These are phyloP conservation scores for Antechinus stuartii DNA, from an alignment of 2,113 vertebrate genomes.

Conservation along the genomic window DNA sequence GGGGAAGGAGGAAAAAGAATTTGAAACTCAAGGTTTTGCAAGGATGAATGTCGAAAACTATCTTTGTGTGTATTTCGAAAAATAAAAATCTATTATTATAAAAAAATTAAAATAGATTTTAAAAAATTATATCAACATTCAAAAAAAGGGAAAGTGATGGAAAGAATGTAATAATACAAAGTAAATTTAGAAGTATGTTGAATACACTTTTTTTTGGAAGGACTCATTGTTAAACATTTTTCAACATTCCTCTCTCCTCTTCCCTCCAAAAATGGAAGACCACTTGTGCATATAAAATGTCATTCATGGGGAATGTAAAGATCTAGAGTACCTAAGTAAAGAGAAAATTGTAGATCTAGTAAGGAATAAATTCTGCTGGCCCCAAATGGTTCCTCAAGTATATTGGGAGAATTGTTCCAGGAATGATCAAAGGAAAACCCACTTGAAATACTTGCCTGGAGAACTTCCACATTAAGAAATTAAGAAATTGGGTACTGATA, in stretches of 20 bases:
- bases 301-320: neutral
- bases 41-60: too few relatives aligned
- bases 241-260: neutral
- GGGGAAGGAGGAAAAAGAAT: too few relatives aligned
- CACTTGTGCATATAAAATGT: neutral
- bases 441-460: neutral
- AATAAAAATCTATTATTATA: too few relatives aligned
- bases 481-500: neutral
- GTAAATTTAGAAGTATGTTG: neutral
- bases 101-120: too few relatives aligned
- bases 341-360: neutral
- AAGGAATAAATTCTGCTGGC: neutral
- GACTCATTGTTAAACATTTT: neutral
- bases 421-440: neutral
- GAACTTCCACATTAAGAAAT: neutral
- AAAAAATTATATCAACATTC: too few relatives aligned
- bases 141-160: too few relatives aligned
- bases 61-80: too few relatives aligned
- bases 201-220: neutral
- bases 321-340: neutral
- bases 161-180: neutral
- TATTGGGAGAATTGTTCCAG: neutral
- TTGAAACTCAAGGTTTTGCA: too few relatives aligned
- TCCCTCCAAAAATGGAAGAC: neutral
- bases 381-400: neutral